Percentiles rank a stretch among this genome's conserved stretches.
Evolutionary conservation across 2,888 invertebrate species (phyloP).

Genomic region (Troides aeacus): DNA sequence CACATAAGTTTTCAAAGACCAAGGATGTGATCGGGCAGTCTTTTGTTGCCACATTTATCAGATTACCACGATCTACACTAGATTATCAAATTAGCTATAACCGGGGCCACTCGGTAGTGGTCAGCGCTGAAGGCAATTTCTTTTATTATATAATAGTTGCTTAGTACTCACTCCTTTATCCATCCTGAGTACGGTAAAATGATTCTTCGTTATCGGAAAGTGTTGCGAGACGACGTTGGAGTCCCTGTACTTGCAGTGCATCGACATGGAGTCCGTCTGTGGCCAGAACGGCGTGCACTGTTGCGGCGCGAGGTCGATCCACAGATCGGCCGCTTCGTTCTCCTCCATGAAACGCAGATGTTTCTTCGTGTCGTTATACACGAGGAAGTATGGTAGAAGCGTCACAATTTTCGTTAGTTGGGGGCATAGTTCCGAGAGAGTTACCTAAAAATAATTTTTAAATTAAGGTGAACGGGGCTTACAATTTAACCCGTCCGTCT

Average conservation of each 20-base stretch:
- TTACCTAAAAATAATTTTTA: conserved; percentile 60
- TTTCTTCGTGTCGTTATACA: conserved; percentile 84
- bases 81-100: no score
- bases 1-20: no score
- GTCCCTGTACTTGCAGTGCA: conserved; percentile 89
- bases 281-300: conserved; percentile 90
- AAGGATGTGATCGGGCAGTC: no score
- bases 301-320: conserved; percentile 86
- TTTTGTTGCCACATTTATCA: no score
- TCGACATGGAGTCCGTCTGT: conserved; percentile 87
- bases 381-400: conserved; percentile 88
- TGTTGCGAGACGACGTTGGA: conserved; percentile 88
- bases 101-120: no score
- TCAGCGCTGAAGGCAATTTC: no score
- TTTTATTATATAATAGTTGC: no score
- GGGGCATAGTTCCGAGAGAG: conserved; percentile 85
- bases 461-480: not conserved
- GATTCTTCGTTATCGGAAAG: conserved; percentile 84
- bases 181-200: conserved; percentile 89
- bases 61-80: no score
- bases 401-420: conserved; percentile 89
- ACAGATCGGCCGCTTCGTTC: conserved; percentile 90
- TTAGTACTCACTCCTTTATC: conserved; percentile 85
- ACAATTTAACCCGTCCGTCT: not conserved
- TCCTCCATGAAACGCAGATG: conserved; percentile 88